phyloP scores from a whole-genome alignment of 1,140 invertebrate genomes.

The Glomeris maerens region DNA sequence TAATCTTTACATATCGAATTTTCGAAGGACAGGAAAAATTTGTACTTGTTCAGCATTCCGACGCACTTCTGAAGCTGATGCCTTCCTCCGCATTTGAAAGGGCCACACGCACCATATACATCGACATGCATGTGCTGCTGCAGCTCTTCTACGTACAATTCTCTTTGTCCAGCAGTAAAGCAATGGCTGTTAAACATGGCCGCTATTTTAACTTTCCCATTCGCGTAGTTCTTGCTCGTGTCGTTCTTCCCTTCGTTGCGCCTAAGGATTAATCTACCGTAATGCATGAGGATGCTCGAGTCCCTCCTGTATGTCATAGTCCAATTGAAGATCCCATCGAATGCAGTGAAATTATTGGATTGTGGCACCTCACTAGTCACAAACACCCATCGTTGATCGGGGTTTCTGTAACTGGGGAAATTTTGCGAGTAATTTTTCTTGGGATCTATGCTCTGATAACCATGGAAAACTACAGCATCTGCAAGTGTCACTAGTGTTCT shows the following conservation, averaged over 20 bases:
- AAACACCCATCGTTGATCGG: background rate
- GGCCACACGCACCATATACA: slow-evolving; percentile 32
- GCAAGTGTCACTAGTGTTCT: background rate
- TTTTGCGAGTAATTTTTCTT: background rate
- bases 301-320: slow-evolving; percentile 42
- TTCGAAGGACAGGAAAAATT: slow-evolving; percentile 63
- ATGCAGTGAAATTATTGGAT: background rate
- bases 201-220: slow-evolving; percentile 17
- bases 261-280: slow-evolving; percentile 27
- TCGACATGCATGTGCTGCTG: slow-evolving; percentile 30
- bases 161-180: slow-evolving; percentile 21
- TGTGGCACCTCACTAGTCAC: background rate
- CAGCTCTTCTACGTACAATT: slow-evolving; percentile 27
- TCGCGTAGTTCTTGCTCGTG: slow-evolving; percentile 11
- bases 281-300: slow-evolving; percentile 36
- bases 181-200: slow-evolving; percentile 34
- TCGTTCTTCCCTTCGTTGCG: no score
- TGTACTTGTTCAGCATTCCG: slow-evolving; percentile 38
- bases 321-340: slow-evolving; percentile 38
- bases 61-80: slow-evolving; percentile 37
- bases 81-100: slow-evolving; percentile 12
- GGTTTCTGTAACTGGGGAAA: background rate
- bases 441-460: background rate
- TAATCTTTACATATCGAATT: slow-evolving; percentile 56
- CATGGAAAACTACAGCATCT: background rate